Conservation (phyloP, 2,888 invertebrate species). For the Megaustenia siamemsis region DNA sequence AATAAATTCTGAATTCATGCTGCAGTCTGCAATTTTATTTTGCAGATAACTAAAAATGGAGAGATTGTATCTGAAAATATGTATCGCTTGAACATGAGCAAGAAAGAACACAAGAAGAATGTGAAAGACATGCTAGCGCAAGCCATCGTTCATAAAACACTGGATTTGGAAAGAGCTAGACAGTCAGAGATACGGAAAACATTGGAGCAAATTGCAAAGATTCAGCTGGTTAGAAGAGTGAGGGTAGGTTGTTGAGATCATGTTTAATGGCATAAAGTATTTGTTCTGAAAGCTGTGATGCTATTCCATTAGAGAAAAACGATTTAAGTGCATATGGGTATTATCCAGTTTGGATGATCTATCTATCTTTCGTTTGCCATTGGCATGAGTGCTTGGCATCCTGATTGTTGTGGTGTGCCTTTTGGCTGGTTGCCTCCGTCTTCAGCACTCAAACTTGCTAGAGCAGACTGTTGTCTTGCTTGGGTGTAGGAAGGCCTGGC, state of each 20-base stretch:
- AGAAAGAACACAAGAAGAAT: conserved; percentile 78
- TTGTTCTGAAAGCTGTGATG: neutral
- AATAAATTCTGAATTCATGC: too few species aligned
- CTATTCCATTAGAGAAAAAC: too few species aligned
- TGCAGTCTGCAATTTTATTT: neutral
- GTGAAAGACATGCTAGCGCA: conserved; percentile 80
- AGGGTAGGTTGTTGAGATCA: conserved; percentile 73
- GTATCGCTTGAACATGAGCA: conserved; percentile 77
- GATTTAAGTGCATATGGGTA: too few species aligned
- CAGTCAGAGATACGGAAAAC: conserved; percentile 77
- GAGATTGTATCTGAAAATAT: conserved; percentile 77
- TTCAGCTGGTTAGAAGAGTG: conserved; percentile 78
- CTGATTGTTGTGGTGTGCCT: too few species aligned
- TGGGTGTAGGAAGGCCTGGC: too few species aligned
- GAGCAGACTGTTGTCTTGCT: too few species aligned
- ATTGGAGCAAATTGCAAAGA: conserved; percentile 79
- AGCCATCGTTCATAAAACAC: conserved; percentile 79
- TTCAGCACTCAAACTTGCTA: too few species aligned
- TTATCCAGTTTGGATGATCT: neutral
- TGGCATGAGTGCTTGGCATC: too few species aligned
- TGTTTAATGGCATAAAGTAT: neutral
- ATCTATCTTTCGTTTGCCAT: too few species aligned
- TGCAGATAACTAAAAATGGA: conserved; percentile 76
- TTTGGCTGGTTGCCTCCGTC: too few species aligned
- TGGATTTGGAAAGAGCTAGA: conserved; percentile 77